phyloP scores from a whole-genome alignment of 2,888 invertebrate genomes.

The Polyommatus iphigenia region DNA sequence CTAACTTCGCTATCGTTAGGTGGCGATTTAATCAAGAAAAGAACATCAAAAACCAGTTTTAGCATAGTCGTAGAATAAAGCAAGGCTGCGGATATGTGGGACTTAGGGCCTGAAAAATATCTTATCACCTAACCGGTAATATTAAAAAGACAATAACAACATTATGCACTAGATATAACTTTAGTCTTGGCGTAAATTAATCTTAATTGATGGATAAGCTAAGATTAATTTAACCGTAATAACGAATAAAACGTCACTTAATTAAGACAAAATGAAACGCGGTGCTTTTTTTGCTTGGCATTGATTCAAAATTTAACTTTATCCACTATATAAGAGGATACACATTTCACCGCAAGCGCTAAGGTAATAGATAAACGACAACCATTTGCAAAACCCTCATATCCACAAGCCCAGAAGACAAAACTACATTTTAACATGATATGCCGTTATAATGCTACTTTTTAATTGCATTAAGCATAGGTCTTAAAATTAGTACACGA shows the following conservation, averaged over 20 bases:
- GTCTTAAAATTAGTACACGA: not conserved
- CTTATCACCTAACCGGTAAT: not conserved
- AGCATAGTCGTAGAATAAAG: not conserved
- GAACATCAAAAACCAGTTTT: not conserved
- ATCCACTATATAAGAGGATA: not conserved
- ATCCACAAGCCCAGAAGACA: not conserved
- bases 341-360: too few species aligned
- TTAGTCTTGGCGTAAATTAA: too few species aligned
- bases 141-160: too few species aligned
- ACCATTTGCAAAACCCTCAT: not conserved
- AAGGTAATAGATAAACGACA: too few species aligned
- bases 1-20: not conserved
- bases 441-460: conserved; percentile 1
- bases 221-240: not conserved
- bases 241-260: not conserved
- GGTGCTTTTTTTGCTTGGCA: not conserved
- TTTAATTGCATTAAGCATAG: not conserved
- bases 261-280: not conserved
- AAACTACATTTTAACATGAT: conserved; percentile 10
- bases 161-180: too few species aligned
- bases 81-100: not conserved
- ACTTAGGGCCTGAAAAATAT: not conserved
- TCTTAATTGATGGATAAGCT: not conserved
- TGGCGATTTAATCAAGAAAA: not conserved
- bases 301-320: not conserved